Conservation (phyloP, 2,888 invertebrate species). For the Craniophora ligustri region DNA sequence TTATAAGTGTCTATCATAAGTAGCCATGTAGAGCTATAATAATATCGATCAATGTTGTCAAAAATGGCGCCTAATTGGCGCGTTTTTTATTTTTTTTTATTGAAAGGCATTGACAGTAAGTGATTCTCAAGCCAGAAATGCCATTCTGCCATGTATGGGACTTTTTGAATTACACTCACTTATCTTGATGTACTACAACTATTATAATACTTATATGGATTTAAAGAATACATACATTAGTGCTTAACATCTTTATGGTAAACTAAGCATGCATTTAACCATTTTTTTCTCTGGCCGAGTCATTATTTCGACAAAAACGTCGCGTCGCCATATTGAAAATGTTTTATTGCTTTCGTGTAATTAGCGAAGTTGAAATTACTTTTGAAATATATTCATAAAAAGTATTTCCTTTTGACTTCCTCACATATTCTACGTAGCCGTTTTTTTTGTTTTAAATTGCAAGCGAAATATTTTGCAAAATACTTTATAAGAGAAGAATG, state of each 20-base stretch:
- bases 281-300: conserved; percentile 2
- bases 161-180: conserved; percentile 34
- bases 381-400: conserved; percentile 36
- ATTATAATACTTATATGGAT: conserved; percentile 25
- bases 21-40: background rate
- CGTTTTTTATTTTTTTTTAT: conserved; percentile 20
- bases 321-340: conserved; percentile 17
- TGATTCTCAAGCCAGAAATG: conserved; percentile 6
- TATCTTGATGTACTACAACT: conserved; percentile 44
- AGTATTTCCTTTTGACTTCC: conserved; percentile 26
- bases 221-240: conserved; percentile 6
- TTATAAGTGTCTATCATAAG: conserved; percentile 8
- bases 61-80: conserved; percentile 44
- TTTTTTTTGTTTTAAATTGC: conserved; percentile 41
- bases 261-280: conserved; percentile 5
- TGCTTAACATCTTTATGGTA: conserved; percentile 12
- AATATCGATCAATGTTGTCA: conserved; percentile 23
- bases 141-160: conserved; percentile 23
- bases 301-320: conserved; percentile 25
- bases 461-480: conserved; percentile 45
- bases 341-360: conserved; percentile 28
- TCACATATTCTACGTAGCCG: conserved; percentile 34
- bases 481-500: conserved; percentile 43
- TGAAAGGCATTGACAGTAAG: conserved; percentile 24
- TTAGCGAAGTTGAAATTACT: conserved; percentile 38